Conservation (phyloP, 2,797 vertebrate species). For the Netta rufina region DNA sequence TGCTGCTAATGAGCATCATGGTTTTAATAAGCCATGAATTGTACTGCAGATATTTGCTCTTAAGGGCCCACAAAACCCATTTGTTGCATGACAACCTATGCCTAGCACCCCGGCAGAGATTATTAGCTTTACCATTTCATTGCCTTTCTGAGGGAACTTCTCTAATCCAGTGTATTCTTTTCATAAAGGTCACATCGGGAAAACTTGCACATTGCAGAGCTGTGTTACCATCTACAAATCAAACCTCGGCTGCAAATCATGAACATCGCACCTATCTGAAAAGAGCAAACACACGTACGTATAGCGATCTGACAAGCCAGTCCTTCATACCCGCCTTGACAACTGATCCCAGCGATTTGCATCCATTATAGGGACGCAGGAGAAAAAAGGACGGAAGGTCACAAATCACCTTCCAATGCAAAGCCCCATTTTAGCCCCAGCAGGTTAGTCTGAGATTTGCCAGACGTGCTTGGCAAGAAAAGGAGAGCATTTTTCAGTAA, state of each 20-base stretch:
- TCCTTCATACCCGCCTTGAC: background rate
- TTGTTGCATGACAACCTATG: background rate
- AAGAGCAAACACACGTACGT: background rate
- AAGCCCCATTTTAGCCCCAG: background rate
- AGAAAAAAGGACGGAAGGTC: background rate
- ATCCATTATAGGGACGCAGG: background rate
- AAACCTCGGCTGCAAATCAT: background rate
- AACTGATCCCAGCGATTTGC: background rate
- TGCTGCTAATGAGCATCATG: background rate
- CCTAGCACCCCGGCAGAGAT: background rate
- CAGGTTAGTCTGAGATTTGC: background rate
- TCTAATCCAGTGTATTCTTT: slow-evolving; percentile 24
- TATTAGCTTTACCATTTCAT: background rate
- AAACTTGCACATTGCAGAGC: background rate
- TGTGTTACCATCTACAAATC: background rate
- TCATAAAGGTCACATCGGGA: background rate
- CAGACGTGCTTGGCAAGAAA: background rate
- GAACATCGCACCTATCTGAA: background rate
- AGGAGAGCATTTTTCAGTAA: background rate
- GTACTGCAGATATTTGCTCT: background rate
- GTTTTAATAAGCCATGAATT: background rate
- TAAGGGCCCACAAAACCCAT: background rate
- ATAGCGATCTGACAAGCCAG: background rate
- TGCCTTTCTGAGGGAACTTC: slow-evolving; percentile 8
- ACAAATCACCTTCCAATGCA: background rate